Evolutionary conservation across 2,113 vertebrate species (phyloP).

Genomic region (Morone chrysops): DNA sequence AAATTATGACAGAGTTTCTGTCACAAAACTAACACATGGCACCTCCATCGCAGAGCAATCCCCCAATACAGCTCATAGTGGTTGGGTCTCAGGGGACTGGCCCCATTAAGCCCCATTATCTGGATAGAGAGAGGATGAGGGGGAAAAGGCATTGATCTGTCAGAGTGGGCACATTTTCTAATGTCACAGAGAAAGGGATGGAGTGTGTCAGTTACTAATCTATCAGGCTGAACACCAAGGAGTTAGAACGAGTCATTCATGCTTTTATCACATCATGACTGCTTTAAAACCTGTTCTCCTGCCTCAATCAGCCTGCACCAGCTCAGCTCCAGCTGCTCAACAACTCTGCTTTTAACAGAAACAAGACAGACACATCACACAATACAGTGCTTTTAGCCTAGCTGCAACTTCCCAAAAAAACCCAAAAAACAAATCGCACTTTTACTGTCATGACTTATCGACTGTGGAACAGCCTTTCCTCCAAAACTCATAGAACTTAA

Average conservation of each 20-base stretch:
- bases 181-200: slow-evolving; percentile 4
- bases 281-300: not conserved
- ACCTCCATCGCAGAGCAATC: not conserved
- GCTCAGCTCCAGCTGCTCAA: not conserved
- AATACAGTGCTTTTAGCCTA: not conserved
- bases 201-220: not conserved
- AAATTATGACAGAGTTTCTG: slow-evolving; percentile 53
- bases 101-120: slow-evolving; percentile 79
- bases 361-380: not conserved
- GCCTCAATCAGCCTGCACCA: not conserved
- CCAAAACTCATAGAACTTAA: too few species aligned
- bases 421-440: too few species aligned
- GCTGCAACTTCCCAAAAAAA: not conserved
- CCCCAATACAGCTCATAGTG: slow-evolving; percentile 8
- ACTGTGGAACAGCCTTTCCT: too few species aligned
- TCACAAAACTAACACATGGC: slow-evolving; percentile 39
- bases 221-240: not conserved
- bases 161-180: slow-evolving; percentile 35
- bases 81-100: slow-evolving; percentile 59
- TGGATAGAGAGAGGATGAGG: slow-evolving; percentile 56
- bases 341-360: not conserved
- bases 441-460: too few species aligned
- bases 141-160: slow-evolving; percentile 57
- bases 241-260: not conserved
- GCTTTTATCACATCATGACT: not conserved